phyloP scores from a whole-genome alignment of 92 coral and sea anemone species.

The Zoanthus sociatus region DNA sequence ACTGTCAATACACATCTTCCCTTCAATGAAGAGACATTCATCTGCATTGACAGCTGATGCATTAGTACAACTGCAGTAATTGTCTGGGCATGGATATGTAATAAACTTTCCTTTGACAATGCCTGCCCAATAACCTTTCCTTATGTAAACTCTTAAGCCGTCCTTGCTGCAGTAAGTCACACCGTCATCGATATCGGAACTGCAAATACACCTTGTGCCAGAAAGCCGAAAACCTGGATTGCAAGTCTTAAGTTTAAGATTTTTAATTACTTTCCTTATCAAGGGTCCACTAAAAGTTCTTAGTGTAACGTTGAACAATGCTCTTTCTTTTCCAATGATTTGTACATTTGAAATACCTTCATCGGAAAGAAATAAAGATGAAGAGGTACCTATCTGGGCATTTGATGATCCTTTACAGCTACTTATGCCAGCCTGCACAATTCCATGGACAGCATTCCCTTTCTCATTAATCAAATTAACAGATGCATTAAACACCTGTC shows the following conservation, averaged over 20 bases:
- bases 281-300: constrained; percentile 73
- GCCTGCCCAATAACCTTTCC: constrained; percentile 94
- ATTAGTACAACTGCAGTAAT: constrained; percentile 75
- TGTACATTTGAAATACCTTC: constrained; percentile 58
- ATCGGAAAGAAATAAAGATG: constrained; percentile 74
- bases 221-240: constrained; percentile 79
- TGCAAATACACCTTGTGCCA: constrained; percentile 72
- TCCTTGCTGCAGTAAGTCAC: constrained; percentile 77
- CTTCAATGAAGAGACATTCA: constrained; percentile 64
- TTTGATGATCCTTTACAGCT: constrained; percentile 15
- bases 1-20: constrained; percentile 48
- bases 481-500: constrained; percentile 72
- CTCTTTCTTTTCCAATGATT: constrained; percentile 65
- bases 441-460: constrained; percentile 71
- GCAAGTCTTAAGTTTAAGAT: constrained; percentile 64
- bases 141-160: constrained; percentile 72
- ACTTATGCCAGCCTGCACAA: constrained; percentile 60
- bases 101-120: constrained; percentile 64
- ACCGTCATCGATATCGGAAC: constrained; percentile 62
- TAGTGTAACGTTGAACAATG: constrained; percentile 68
- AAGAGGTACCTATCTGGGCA: constrained; percentile 66
- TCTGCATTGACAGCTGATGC: constrained; percentile 31
- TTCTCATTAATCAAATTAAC: constrained; percentile 82
- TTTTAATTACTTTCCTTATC: constrained; percentile 56
- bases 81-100: constrained; percentile 83